Percentiles rank a stretch among this genome's conserved stretches.
Conservation (phyloP, 2,888 invertebrate genomes). For the Cantharis rufa region DNA sequence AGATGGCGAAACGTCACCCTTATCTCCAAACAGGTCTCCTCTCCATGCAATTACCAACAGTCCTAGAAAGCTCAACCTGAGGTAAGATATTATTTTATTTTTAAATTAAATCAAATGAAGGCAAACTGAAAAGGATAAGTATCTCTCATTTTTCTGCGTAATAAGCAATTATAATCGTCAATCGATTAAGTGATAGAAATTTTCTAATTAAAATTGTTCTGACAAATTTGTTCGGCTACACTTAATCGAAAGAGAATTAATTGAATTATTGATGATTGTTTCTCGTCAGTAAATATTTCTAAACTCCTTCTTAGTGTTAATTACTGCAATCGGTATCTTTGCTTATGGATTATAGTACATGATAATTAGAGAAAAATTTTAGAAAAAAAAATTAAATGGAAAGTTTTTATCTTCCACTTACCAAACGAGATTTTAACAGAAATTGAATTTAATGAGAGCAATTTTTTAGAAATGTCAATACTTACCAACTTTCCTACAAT, state of each 20-base stretch:
- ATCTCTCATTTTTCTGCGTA: neutral
- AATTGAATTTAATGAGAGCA: neutral
- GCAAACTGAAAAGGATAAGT: neutral
- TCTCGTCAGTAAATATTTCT: neutral
- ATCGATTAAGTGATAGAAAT: neutral
- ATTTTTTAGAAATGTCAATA: neutral
- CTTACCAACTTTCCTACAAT: neutral
- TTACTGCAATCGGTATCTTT: neutral
- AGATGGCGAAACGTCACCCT: slow-evolving; percentile 69
- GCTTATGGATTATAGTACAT: too few species aligned
- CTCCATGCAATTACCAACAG: slow-evolving; percentile 59
- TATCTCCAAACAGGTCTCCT: slow-evolving; percentile 67
- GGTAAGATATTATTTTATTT: slow-evolving; percentile 44
- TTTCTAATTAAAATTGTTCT: neutral
- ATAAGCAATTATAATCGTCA: neutral
- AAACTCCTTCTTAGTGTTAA: neutral
- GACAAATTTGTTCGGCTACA: neutral
- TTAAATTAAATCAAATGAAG: neutral
- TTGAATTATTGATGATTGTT: neutral
- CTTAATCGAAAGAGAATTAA: neutral
- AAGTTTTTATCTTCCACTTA: neutral
- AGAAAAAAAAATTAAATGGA: neutral
- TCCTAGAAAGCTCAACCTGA: slow-evolving; percentile 67
- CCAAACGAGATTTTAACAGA: neutral
- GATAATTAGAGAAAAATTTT: neutral